Conservation (phyloP, 2,113 vertebrate genomes). For the Siniperca knerii region DNA sequence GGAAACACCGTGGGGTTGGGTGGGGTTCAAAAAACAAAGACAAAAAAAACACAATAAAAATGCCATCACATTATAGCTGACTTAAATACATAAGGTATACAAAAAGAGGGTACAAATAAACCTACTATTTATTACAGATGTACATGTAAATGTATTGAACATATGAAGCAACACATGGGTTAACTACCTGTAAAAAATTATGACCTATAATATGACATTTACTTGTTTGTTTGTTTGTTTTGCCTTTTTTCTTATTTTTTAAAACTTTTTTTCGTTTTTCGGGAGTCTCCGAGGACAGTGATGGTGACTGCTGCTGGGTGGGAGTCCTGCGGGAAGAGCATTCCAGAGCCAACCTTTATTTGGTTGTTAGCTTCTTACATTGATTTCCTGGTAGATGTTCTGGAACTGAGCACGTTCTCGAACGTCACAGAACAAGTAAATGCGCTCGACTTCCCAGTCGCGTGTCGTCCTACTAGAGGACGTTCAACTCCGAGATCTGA, state of each 20-base stretch:
- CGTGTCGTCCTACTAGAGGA: not conserved
- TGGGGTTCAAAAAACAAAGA: constrained; percentile 77
- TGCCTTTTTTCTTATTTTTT: constrained; percentile 70
- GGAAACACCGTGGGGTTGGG: constrained; percentile 73
- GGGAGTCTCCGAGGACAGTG: constrained; percentile 77
- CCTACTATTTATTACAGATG: constrained; percentile 82
- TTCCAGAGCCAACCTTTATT: constrained; percentile 34
- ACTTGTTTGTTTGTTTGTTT: constrained; percentile 66
- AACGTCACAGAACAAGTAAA: not conserved
- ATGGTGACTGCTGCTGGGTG: constrained; percentile 63
- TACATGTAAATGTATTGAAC: constrained; percentile 86
- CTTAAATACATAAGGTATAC: constrained; percentile 71
- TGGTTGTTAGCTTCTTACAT: accelerated
- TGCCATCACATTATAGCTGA: constrained; percentile 78
- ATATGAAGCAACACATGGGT: constrained; percentile 84
- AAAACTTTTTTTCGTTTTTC: constrained; percentile 70
- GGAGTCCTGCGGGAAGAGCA: constrained; percentile 44
- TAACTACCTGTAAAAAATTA: constrained; percentile 81
- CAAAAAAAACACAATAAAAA: constrained; percentile 66
- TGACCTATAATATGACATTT: constrained; percentile 64
- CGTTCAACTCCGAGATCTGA: not conserved
- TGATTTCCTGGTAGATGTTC: not conserved
- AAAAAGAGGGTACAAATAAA: constrained; percentile 75
- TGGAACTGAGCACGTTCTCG: not conserved
- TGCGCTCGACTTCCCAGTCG: not conserved